Base-by-base conservation (phyloP, 1,140 invertebrate genomes). In the Mesaphorura yosii region DNA sequence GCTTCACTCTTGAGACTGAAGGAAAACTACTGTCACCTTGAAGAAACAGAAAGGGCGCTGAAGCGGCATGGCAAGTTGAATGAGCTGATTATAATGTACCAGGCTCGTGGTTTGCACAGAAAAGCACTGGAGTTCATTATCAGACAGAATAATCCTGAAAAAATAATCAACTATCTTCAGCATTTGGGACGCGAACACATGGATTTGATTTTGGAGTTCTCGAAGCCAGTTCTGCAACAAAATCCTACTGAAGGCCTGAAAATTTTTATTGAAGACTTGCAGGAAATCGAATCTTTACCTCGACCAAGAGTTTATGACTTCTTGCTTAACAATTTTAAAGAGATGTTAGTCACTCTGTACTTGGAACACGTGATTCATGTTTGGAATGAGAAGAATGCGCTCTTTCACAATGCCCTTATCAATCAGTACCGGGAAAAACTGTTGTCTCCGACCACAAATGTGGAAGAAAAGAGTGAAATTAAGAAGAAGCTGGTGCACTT, bases 81-180 rank as follows among this genome's bases (percentile, higher is more conserved):
- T 55, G 94, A 98, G 70, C 75, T 98, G 0, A 89, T 97, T 53
- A 95, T 97, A 64, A 73, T 98, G 10, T 98, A 98, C 69, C 83
- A 94, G 68, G 90, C 83, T 1, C 94, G 94, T 73, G 86, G 83
- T 3, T 78, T 89, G 57, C 92, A 98, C 68, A 80, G 81, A 51
- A 87, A 90, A 71, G 94, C 93, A 15, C 73, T 98, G 3, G 86
- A 92, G 65, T 69, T 96, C 41, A 69, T 98, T 10, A 79, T 84
- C 62, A 80, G 84, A 42, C 86, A 94, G 66, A 78, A 86, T 0
- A 78, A 78, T 56, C 76, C 81, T 59, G 81, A 89, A 51, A 75
- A 80, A 61, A 94, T 88, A 0, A 84, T 96, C 62, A 78, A 81
- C 47, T 98, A 98, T 74, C 75, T 98, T 40, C 92, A 98, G 66